A percentile compares a stretch with the other conserved stretches of the same genome.
phyloP scores from a whole-genome alignment of 2,888 invertebrate genomes.

The Stenolophus ochropezus region DNA sequence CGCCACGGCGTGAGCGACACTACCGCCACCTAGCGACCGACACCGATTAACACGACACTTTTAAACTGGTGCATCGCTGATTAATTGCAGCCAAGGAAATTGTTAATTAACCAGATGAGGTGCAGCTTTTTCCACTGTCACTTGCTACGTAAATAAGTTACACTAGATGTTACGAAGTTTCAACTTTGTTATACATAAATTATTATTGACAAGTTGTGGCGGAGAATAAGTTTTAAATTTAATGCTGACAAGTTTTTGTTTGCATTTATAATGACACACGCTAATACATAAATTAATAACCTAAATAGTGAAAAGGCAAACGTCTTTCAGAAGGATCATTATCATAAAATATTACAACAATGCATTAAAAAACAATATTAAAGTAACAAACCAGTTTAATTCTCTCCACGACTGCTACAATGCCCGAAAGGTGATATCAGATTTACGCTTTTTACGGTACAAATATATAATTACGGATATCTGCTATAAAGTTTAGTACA shows the following conservation, averaged over 20 bases:
- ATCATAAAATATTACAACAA: no score
- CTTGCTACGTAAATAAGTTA: not conserved
- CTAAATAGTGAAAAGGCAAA: not conserved
- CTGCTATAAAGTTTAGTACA: no score
- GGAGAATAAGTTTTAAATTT: not conserved
- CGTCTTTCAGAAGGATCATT: no score
- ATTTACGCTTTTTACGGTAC: no score
- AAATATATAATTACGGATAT: no score
- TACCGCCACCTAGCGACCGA: slow-evolving; percentile 40
- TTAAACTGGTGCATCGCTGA: slow-evolving; percentile 26
- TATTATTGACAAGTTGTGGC: not conserved
- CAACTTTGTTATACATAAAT: not conserved
- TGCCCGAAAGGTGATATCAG: no score
- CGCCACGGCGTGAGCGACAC: not conserved
- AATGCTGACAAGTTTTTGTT: not conserved
- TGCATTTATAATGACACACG: not conserved
- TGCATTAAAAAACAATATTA: no score
- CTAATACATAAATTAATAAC: not conserved
- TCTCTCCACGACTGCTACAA: no score
- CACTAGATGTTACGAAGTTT: not conserved
- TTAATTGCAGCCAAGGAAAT: slow-evolving; percentile 17
- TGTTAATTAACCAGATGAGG: slow-evolving; percentile 29
- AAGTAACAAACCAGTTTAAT: no score
- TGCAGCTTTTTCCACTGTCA: not conserved
- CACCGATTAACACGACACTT: slow-evolving; percentile 49